Conservation (phyloP, 1,140 invertebrate species). For the Drosophila malerkotliana region DNA sequence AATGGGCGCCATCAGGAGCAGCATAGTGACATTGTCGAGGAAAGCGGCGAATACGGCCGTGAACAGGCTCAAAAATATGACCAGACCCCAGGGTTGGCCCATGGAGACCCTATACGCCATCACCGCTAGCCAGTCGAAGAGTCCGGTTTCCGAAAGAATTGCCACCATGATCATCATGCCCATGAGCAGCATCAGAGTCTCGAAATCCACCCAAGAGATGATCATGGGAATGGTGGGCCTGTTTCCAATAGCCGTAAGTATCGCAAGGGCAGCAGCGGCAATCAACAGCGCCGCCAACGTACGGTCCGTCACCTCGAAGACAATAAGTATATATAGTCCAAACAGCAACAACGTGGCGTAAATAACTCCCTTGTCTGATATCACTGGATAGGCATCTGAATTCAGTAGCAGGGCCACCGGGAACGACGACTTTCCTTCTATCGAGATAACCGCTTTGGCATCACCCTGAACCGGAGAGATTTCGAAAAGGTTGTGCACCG, state of each 20-base stretch:
- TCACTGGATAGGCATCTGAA: conserved; percentile 9
- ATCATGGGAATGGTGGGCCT: conserved; percentile 89
- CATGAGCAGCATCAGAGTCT: conserved; percentile 92
- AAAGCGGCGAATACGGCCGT: conserved; percentile 91
- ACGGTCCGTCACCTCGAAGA: conserved; percentile 92
- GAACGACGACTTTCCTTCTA: neutral
- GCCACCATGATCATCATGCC: conserved; percentile 95
- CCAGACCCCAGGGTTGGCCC: conserved; percentile 91
- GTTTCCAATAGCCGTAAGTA: conserved; percentile 88
- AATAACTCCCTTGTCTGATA: conserved; percentile 85
- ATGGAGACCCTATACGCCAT: conserved; percentile 87
- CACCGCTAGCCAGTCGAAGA: conserved; percentile 92
- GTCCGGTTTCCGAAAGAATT: conserved; percentile 92
- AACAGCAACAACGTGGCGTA: conserved; percentile 89
- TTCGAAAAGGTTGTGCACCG: neutral
- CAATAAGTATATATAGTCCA: conserved; percentile 91
- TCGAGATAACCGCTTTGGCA: neutral
- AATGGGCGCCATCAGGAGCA: conserved; percentile 92
- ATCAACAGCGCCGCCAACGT: conserved; percentile 92
- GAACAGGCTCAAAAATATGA: conserved; percentile 90
- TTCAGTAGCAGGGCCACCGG: conserved; percentile 21
- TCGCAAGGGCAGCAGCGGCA: conserved; percentile 88
- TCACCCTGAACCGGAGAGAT: rapidly evolving
- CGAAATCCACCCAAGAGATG: conserved; percentile 93
- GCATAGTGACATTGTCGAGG: conserved; percentile 94